A percentile compares a stretch with the other conserved stretches of the same genome.
These are phyloP conservation scores for Chloroclysta siterata DNA, from an alignment of 2,888 invertebrate genomes.

Conservation along the genomic window DNA sequence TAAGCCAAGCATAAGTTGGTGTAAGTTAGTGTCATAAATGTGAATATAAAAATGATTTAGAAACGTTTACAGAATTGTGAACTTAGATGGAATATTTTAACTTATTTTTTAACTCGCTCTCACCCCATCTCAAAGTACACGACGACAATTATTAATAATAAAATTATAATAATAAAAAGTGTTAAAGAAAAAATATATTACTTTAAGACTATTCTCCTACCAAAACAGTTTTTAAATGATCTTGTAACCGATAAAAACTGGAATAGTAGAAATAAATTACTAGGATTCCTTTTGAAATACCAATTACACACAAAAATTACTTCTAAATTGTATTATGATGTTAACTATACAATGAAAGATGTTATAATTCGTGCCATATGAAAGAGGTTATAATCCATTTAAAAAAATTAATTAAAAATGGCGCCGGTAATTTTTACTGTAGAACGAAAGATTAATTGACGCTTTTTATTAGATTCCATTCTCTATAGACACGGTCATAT, in stretches of 20 bases:
- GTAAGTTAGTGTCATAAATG: background rate
- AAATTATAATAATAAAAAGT: constrained; percentile 30
- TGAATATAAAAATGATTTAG: background rate
- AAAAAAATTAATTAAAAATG: no score
- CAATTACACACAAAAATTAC: background rate
- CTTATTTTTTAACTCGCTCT: constrained; percentile 62
- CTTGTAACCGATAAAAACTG: constrained; percentile 61
- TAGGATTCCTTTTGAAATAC: constrained; percentile 47
- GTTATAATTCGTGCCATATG: no score
- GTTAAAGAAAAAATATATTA: constrained; percentile 51
- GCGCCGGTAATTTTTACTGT: no score
- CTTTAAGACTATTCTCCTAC: constrained; percentile 52
- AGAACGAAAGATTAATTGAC: no score
- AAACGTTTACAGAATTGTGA: background rate
- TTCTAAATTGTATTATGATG: no score
- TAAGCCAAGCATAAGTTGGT: background rate
- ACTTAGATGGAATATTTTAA: constrained; percentile 15
- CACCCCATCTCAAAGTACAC: constrained; percentile 75
- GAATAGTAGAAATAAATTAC: constrained; percentile 63
- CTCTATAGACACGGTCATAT: no score
- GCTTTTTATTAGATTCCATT: no score
- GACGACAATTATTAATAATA: constrained; percentile 67
- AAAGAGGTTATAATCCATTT: no score
- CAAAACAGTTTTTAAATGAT: constrained; percentile 57
- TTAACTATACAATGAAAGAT: background rate